These are phyloP conservation scores for Cisticola juncidis DNA, from an alignment of 2,113 vertebrate genomes.

Conservation along the genomic window DNA sequence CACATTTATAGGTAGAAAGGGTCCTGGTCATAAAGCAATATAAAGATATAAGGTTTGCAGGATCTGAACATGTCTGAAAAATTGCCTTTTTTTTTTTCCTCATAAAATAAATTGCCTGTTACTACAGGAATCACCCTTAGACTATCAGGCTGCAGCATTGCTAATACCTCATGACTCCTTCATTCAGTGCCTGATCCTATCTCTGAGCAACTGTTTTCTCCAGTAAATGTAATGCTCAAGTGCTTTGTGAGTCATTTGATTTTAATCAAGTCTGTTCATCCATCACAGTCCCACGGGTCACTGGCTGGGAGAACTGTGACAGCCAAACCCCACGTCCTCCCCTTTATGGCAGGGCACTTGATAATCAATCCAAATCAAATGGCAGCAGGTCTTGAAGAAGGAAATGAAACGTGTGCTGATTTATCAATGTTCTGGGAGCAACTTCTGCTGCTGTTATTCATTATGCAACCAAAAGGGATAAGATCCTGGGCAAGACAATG, in stretches of 20 bases:
- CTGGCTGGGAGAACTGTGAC: not conserved
- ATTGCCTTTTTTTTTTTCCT: rapidly evolving
- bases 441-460: not conserved
- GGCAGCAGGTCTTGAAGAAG: not conserved
- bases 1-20: not conserved
- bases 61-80: not conserved
- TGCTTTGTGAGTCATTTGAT: not conserved
- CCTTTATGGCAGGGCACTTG: not conserved
- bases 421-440: not conserved
- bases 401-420: not conserved
- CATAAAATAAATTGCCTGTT: not conserved
- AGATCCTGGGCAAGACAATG: not conserved
- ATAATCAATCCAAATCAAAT: not conserved
- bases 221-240: not conserved
- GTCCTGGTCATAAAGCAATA: not conserved
- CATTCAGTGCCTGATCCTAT: not conserved
- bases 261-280: not conserved
- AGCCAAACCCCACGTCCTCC: not conserved
- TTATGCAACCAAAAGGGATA: not conserved
- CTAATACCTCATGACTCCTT: not conserved
- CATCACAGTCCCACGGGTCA: not conserved
- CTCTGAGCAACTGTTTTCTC: not conserved
- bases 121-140: not conserved
- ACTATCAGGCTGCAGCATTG: not conserved
- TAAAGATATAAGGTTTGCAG: not conserved